phyloP scores from a whole-genome alignment of 2,888 invertebrate genomes.

The Thereva unica region DNA sequence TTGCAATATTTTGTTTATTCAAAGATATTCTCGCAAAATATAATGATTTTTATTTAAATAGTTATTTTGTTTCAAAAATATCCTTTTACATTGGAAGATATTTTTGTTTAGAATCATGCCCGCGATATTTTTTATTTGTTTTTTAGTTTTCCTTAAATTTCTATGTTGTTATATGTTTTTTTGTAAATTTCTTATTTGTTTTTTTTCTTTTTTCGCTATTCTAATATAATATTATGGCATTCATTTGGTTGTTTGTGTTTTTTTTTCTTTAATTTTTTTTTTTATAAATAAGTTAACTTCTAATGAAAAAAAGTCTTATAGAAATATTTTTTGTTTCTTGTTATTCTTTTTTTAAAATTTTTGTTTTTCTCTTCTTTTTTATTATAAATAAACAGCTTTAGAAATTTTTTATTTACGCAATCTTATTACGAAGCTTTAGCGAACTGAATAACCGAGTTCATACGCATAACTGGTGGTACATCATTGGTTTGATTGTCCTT shows the following conservation, averaged over 20 bases:
- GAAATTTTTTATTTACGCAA: not conserved
- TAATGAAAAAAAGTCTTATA: slow-evolving; percentile 39
- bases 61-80: no score
- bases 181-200: slow-evolving; percentile 9
- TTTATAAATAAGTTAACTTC: slow-evolving; percentile 37
- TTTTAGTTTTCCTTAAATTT: not conserved
- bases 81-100: no score
- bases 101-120: slow-evolving; percentile 17
- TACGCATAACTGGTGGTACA: slow-evolving; percentile 56
- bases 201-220: slow-evolving; percentile 23
- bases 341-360: no score
- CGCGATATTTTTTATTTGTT: slow-evolving; percentile 17
- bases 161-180: slow-evolving; percentile 1
- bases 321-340: slow-evolving; percentile 9
- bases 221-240: slow-evolving; percentile 37
- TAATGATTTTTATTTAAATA: no score
- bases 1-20: no score
- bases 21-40: no score
- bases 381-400: no score
- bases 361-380: no score
- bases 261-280: slow-evolving; percentile 8
- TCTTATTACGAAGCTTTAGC: slow-evolving; percentile 68
- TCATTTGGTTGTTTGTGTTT: slow-evolving; percentile 38
- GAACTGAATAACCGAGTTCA: slow-evolving; percentile 83
- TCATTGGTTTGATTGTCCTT: slow-evolving; percentile 63